Percentiles rank a stretch among this genome's conserved stretches.
phyloP scores from a whole-genome alignment of 2,888 invertebrate genomes.

The Hartigia nigra region DNA sequence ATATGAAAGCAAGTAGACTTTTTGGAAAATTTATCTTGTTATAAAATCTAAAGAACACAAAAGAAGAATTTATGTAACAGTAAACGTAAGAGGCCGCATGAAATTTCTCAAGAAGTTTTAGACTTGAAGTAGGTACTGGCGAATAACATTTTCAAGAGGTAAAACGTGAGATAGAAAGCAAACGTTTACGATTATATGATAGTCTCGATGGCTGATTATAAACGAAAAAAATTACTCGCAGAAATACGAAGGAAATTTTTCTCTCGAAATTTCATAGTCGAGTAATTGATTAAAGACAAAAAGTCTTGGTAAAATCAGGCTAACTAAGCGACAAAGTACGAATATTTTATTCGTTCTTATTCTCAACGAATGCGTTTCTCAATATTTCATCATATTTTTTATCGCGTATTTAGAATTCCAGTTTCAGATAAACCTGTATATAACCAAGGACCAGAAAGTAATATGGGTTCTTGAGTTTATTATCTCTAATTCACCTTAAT shows the following conservation, averaged over 20 bases:
- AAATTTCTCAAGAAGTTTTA: neutral
- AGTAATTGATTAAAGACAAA: neutral
- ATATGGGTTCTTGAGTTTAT: neutral
- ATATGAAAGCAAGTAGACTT: neutral
- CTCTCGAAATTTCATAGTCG: neutral
- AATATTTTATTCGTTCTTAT: neutral
- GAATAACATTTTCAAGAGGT: neutral
- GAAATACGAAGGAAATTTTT: neutral
- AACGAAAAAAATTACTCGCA: neutral
- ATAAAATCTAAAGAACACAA: neutral
- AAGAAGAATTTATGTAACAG: neutral
- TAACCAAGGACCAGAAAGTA: neutral
- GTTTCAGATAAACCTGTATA: neutral
- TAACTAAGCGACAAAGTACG: neutral
- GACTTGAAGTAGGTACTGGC: neutral
- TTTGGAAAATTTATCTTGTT: neutral
- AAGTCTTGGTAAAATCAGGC: neutral
- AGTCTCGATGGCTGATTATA: neutral
- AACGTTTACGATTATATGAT: no score
- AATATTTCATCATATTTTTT: neutral
- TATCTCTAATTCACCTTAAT: neutral
- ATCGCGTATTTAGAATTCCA: neutral
- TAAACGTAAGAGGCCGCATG: neutral
- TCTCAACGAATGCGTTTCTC: neutral
- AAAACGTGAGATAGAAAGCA: neutral